Base-by-base conservation (phyloP, 30 jellyfish, hydroid and myxozoan genomes). In the Mastigias papua region DNA sequence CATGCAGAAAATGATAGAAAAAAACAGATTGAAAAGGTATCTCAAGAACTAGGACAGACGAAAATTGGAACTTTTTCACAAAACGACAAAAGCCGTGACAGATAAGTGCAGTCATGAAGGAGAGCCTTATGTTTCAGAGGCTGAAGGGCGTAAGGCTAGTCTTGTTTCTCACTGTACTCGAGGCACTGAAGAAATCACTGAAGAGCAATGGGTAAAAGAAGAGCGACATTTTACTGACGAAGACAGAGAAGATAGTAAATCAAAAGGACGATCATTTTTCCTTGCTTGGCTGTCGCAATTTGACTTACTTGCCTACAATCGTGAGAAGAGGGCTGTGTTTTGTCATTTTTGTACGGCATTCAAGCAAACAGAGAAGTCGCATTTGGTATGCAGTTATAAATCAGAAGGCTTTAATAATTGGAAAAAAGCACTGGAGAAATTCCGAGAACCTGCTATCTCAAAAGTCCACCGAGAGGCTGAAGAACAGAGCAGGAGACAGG, bases 21-120 rank as follows among this genome's bases (percentile, higher is more conserved):
- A 72, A 72, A 72, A 49, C 65, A n/a, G 73, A 69, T 28, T 69
- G 32, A 69, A 69, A 69, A 69, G 81, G 81, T 69, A 29, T 69
- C 81, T 69, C 81, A 69, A 69, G 81, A 69, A 34, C 84, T 15
- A 72, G 84, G 84, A 72, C 65, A 72, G 84, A 72, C n/a, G 65
- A 34, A 72, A 13, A 72, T 72, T 37, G 84, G 84, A 72, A 72
- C 2, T 63, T 48, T 72, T 72, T 72, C 84, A 72, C 42, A 72
- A 72, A 48, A 72, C 84, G 84, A 34, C 84, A 72, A 32, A 72
- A 37, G 72, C 72, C 67, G 84, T 72, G 84, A 72, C 84, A 30
- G 84, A 34, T 28, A 37, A 32, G 37, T 30, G 84, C 72, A 32
- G 68, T 34, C 37, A 72, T 16, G 67, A 48, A 72, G 49, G 26